phyloP scores from a whole-genome alignment of 2,888 invertebrate species.

The Cylloceria caligata region DNA sequence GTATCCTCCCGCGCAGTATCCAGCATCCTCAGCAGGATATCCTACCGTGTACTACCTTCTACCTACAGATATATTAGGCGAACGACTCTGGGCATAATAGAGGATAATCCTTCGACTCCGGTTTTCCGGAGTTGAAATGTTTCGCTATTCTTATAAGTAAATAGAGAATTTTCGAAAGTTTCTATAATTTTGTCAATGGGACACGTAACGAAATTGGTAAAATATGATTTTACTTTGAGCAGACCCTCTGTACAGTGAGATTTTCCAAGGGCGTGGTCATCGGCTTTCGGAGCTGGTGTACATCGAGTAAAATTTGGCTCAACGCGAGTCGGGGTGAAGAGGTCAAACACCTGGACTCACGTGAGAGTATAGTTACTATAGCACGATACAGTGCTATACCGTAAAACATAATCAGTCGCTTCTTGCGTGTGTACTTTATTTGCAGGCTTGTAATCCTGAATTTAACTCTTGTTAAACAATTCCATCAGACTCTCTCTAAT shows the following conservation, averaged over 20 bases:
- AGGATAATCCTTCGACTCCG: slow-evolving; percentile 15
- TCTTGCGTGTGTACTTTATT: slow-evolving; percentile 20
- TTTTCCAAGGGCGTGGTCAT: slow-evolving; percentile 1
- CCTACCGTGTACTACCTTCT: slow-evolving; percentile 1
- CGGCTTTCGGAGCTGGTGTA: neutral
- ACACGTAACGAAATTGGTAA: neutral
- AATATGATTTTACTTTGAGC: neutral
- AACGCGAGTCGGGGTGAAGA: neutral
- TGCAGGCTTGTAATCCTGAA: slow-evolving; percentile 53
- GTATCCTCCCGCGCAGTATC: slow-evolving; percentile 61
- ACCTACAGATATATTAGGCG: slow-evolving; percentile 14
- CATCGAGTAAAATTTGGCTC: slow-evolving; percentile 8
- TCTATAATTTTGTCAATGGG: neutral
- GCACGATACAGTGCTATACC: neutral
- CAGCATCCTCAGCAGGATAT: slow-evolving; percentile 58
- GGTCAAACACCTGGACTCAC: slow-evolving; percentile 21
- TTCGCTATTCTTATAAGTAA: neutral
- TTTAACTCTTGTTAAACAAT: slow-evolving; percentile 50
- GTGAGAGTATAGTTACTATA: neutral
- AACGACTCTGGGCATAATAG: neutral
- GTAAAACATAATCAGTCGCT: slow-evolving; percentile 44
- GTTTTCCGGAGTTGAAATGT: neutral
- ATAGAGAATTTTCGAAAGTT: slow-evolving; percentile 12
- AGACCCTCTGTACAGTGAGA: neutral
- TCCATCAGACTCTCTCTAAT: slow-evolving; percentile 46